Evolutionary conservation across 2,888 invertebrate genomes (phyloP).

Genomic region (Hydroisotoma schaefferi): DNA sequence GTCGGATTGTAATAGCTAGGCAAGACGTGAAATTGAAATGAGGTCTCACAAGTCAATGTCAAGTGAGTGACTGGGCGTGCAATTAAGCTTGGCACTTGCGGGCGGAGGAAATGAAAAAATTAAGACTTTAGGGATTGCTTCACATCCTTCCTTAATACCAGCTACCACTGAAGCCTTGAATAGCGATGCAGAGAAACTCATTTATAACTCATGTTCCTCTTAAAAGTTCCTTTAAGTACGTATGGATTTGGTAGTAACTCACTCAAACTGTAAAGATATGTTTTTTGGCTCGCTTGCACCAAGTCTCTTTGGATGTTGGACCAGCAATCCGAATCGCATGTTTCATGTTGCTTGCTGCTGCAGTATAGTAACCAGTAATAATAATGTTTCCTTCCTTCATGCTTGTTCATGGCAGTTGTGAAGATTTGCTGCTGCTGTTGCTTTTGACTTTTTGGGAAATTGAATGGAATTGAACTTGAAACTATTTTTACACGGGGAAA

Average conservation of each 20-base stretch:
- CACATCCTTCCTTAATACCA: no score
- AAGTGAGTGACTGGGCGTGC: slow-evolving; percentile 22
- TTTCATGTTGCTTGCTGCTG: no score
- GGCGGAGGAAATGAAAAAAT: slow-evolving; percentile 33
- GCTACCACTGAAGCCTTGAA: no score
- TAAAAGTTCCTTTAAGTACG: neutral
- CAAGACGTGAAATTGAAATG: slow-evolving; percentile 21
- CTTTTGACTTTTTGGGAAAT: slow-evolving; percentile 2
- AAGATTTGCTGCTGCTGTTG: neutral
- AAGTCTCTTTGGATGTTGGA: no score
- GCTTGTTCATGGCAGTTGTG: neutral
- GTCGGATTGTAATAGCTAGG: neutral
- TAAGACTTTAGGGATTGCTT: slow-evolving; percentile 16
- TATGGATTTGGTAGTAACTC: no score
- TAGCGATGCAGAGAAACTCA: neutral
- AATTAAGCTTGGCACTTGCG: slow-evolving; percentile 45
- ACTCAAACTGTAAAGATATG: no score
- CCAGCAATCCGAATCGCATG: no score
- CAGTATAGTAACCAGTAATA: no score
- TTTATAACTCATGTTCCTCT: slow-evolving; percentile 6
- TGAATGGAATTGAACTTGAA: slow-evolving; percentile 2
- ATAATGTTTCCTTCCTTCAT: no score
- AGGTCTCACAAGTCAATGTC: slow-evolving; percentile 25
- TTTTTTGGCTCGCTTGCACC: no score
- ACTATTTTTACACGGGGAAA: slow-evolving; percentile 6